Evolutionary conservation across 2,888 invertebrate genomes (phyloP).

Genomic region (Oscheius sp.): DNA sequence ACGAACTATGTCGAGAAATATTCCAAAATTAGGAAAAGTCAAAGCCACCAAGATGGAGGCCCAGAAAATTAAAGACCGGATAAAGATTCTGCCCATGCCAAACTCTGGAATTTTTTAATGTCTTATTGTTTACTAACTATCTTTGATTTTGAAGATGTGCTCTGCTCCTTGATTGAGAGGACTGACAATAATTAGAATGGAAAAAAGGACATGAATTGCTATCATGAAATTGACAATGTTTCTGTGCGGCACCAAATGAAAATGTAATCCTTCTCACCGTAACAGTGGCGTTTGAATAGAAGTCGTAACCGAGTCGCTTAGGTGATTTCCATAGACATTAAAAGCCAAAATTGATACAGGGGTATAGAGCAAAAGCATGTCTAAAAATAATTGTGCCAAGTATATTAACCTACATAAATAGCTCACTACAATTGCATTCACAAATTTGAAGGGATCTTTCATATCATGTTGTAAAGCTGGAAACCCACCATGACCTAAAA

Average conservation of each 20-base stretch:
- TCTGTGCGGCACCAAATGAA: neutral
- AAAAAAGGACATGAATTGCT: slow-evolving; percentile 46
- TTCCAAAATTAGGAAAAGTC: slow-evolving; percentile 45
- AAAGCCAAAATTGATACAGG: slow-evolving; percentile 41
- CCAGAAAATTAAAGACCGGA: slow-evolving; percentile 38
- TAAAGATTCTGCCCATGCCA: slow-evolving; percentile 40
- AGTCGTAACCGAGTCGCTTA: slow-evolving; percentile 39
- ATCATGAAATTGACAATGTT: slow-evolving; percentile 39
- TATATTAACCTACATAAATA: slow-evolving; percentile 34
- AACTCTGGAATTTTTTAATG: slow-evolving; percentile 30
- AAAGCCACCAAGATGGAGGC: slow-evolving; percentile 39
- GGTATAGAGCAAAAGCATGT: slow-evolving; percentile 39
- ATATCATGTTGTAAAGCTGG: slow-evolving; percentile 49
- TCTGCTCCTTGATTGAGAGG: slow-evolving; percentile 44
- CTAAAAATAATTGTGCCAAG: slow-evolving; percentile 13
- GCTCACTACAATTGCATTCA: slow-evolving; percentile 36
- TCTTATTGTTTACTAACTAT: slow-evolving; percentile 17
- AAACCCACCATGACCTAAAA: slow-evolving; percentile 38
- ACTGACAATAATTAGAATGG: slow-evolving; percentile 45
- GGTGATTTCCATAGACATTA: slow-evolving; percentile 41
- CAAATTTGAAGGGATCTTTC: slow-evolving; percentile 41
- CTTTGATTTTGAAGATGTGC: slow-evolving; percentile 38
- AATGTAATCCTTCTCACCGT: neutral
- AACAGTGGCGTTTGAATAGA: slow-evolving; percentile 37
- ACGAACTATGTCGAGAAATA: slow-evolving; percentile 44